A percentile compares a stretch with the other conserved stretches of the same genome.
Conservation (phyloP, 2,113 vertebrate genomes). For the Peromyscus polionotus region DNA sequence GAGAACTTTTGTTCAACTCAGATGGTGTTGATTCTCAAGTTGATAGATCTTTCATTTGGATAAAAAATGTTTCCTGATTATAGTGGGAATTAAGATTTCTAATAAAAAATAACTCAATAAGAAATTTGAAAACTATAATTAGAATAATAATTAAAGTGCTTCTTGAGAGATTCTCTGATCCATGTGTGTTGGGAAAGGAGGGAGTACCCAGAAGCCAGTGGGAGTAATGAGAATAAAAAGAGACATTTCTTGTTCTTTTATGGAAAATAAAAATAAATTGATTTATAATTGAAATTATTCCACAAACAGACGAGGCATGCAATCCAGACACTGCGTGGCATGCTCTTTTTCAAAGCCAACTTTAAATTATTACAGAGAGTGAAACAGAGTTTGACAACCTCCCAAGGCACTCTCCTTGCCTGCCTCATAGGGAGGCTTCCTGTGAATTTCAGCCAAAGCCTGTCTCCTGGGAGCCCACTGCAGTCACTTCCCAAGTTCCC, state of each 20-base stretch:
- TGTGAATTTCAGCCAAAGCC: constrained; percentile 4
- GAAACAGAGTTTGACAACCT: neutral
- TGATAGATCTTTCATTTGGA: neutral
- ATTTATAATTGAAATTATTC: constrained; percentile 45
- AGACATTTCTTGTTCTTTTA: neutral
- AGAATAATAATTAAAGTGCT: neutral
- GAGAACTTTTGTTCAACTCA: neutral
- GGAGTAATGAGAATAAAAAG: neutral
- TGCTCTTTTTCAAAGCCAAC: constrained; percentile 14
- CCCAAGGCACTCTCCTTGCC: neutral
- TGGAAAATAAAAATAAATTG: neutral
- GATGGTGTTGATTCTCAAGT: constrained; percentile 26
- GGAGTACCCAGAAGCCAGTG: neutral
- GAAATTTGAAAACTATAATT: neutral
- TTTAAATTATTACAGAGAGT: neutral
- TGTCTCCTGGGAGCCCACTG: neutral
- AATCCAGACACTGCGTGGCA: neutral
- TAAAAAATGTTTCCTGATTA: neutral
- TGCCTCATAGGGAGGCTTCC: neutral
- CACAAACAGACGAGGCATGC: neutral
- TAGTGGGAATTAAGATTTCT: neutral
- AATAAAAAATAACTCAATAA: neutral
- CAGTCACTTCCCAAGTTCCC: neutral
- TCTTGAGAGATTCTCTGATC: neutral
- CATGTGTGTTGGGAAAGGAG: neutral